These are phyloP conservation scores for Netta rufina DNA, from an alignment of 2,797 vertebrate genomes.

Conservation along the genomic window DNA sequence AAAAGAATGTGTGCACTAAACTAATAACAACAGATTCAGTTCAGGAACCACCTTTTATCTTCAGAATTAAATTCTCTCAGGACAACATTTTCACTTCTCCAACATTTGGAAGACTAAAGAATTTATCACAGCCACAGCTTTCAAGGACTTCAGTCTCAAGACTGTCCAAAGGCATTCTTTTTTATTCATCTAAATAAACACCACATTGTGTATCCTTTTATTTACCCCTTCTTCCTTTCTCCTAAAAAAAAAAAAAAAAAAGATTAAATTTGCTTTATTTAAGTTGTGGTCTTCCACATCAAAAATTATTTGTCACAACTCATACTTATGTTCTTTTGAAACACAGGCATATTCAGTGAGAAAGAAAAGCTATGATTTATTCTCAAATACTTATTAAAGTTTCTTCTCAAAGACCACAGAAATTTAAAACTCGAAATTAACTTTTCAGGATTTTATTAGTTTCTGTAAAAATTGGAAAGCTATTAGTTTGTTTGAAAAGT, in stretches of 20 bases:
- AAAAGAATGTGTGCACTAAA: background rate
- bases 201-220: rapidly evolving
- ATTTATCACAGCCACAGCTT: background rate
- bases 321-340: background rate
- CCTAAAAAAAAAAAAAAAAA: background rate
- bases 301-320: background rate
- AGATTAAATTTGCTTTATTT: background rate
- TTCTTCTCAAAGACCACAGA: background rate
- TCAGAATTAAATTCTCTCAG: background rate
- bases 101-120: background rate
- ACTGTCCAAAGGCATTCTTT: background rate
- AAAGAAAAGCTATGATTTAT: background rate
- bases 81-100: rapidly evolving
- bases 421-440: background rate
- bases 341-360: background rate
- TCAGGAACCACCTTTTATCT: background rate
- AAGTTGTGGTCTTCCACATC: background rate
- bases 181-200: background rate
- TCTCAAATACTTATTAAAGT: background rate
- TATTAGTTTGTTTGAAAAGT: background rate
- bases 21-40: background rate
- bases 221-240: background rate
- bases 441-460: background rate
- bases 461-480: background rate
- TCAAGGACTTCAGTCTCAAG: background rate